A percentile compares a stretch with the other conserved stretches of the same genome.
Conservation (phyloP, 2,113 vertebrate species). For the Entelurus aequoreus region DNA sequence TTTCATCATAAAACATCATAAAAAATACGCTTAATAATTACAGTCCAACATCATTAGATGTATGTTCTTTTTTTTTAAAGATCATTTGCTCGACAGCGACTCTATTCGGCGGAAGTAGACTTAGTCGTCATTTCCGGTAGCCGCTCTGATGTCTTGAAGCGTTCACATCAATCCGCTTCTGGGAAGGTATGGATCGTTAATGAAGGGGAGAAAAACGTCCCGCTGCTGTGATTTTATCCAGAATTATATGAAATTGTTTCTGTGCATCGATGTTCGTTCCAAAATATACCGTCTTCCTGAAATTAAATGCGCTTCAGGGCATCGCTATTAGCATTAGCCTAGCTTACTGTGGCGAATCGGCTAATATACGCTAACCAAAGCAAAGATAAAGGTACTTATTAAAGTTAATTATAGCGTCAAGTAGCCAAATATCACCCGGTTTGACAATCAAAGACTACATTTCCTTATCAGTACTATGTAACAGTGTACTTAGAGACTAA, state of each 20-base stretch:
- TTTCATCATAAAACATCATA: too few relatives aligned
- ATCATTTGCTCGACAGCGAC: neutral
- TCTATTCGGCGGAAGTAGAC: slow-evolving; percentile 4
- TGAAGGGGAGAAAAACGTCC: neutral
- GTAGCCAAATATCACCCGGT: neutral
- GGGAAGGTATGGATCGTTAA: slow-evolving; percentile 56
- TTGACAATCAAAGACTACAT: accelerated
- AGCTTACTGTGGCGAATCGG: slow-evolving; percentile 26
- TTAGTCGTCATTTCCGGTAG: slow-evolving; percentile 37
- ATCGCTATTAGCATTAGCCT: slow-evolving; percentile 49
- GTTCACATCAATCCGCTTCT: slow-evolving; percentile 25
- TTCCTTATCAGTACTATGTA: neutral
- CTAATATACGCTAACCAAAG: slow-evolving; percentile 6
- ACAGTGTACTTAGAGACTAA: neutral
- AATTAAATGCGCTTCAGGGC: neutral
- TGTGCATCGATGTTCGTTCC: too few relatives aligned
- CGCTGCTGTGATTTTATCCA: too few relatives aligned
- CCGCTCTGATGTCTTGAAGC: slow-evolving; percentile 33
- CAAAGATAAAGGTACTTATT: neutral
- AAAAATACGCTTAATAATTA: neutral
- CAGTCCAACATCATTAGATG: neutral
- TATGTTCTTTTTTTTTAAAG: neutral
- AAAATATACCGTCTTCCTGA: neutral
- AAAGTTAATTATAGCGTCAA: too few relatives aligned
- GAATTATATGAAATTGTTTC: neutral